Evolutionary conservation across 2,797 vertebrate species (phyloP).

Genomic region (Notoglanidium macrostoma): DNA sequence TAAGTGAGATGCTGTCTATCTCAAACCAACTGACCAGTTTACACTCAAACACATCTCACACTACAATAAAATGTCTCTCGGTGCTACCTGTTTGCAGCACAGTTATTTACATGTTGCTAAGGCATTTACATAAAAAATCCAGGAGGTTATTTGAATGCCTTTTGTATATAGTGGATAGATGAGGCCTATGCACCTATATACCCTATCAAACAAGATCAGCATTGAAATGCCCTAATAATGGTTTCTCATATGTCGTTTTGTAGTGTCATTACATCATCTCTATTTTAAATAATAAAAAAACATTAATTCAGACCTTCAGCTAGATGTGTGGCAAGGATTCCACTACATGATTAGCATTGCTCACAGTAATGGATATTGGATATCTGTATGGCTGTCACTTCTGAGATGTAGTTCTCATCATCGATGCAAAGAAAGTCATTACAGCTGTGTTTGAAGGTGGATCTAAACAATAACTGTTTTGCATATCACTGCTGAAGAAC

Average conservation of each 20-base stretch:
- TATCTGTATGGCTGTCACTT: not conserved
- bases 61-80: not conserved
- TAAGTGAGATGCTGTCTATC: slow-evolving; percentile 8
- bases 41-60: slow-evolving; percentile 4
- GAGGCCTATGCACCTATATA: not conserved
- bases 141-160: not conserved
- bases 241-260: slow-evolving; percentile 18
- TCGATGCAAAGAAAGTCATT: not conserved
- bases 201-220: not conserved
- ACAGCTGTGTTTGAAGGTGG: not conserved
- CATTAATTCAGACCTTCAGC: not conserved
- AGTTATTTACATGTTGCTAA: slow-evolving; percentile 7
- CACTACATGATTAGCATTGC: not conserved
- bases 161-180: not conserved
- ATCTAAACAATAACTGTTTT: not conserved
- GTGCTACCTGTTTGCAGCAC: not conserved
- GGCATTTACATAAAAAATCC: not conserved
- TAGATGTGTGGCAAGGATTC: not conserved
- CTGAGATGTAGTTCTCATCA: not conserved
- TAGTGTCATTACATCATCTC: not conserved
- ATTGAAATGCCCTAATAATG: not conserved
- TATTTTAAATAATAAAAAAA: not conserved
- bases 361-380: not conserved
- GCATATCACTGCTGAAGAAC: not conserved
- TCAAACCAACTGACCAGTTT: slow-evolving; percentile 15